Conservation (phyloP, 2,797 vertebrate species). For the Oophaga sylvatica region DNA sequence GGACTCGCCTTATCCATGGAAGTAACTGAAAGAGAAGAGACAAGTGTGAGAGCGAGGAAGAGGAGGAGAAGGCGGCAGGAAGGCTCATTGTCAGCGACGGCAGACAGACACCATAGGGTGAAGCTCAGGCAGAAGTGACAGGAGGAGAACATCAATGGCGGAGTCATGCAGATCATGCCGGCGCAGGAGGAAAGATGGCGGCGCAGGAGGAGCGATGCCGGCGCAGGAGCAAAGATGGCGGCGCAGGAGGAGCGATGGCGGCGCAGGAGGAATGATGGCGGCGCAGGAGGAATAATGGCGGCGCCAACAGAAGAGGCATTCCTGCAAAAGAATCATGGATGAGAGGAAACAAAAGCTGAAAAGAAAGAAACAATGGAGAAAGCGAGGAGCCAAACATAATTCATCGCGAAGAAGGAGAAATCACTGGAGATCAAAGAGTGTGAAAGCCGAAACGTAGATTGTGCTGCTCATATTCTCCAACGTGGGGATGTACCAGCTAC, state of each 20-base stretch:
- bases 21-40: constrained; percentile 76
- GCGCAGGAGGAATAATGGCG: constrained; percentile 71
- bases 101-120: constrained; percentile 76
- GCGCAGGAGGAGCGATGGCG: constrained; percentile 15
- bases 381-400: constrained; percentile 67
- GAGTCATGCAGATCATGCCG: constrained; percentile 38
- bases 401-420: constrained; percentile 69
- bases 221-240: not conserved
- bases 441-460: constrained; percentile 80
- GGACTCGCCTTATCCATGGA: constrained; percentile 92
- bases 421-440: constrained; percentile 78
- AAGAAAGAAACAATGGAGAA: constrained; percentile 66
- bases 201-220: constrained; percentile 12
- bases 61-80: not conserved
- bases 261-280: constrained; percentile 10
- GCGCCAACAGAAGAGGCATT: constrained; percentile 72
- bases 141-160: not conserved
- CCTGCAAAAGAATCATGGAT: constrained; percentile 79
- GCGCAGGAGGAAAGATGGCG: not conserved
- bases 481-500: no score
- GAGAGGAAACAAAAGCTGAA: constrained; percentile 72
- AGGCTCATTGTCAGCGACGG: constrained; percentile 67
- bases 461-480: not conserved
- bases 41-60: not conserved
- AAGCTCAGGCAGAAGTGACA: constrained; percentile 73